Base-by-base conservation (phyloP, 2,888 invertebrate genomes). In the Caenorhabditis plicata region DNA sequence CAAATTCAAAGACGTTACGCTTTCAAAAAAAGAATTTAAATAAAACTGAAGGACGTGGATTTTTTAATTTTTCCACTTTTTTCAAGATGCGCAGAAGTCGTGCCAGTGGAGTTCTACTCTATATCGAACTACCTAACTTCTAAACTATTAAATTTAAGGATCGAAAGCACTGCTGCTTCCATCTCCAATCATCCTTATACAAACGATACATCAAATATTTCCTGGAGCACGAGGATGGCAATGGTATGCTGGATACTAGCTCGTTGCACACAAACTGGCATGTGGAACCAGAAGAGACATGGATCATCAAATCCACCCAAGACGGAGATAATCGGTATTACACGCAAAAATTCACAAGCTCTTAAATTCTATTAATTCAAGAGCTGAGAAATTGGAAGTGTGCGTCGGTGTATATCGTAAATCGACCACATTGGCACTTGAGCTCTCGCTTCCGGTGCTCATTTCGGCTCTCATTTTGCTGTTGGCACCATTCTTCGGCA, bases 401-500 rank as follows among this genome's bases (percentile, higher is more conserved):
- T 76, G 76, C 54, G 50, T 76, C 27, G 66, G 62, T 0, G 73
- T 71, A 27, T 44, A 60, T 5, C 62, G 76, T 7, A 68, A 67
- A 31, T 74, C 74, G 20, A 57, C 69, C 9, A 75, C 77, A 4
- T 53, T 77, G 7, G 64, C 68, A 32, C 70, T 77, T 31, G 75
- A 77, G 41, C 58, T 77, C 35, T 69, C 69, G 29, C 53, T 77
- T 22, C 77, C 77, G 2, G 74, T 77, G 29, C 61, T 71, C 27
- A 69, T 77, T 29, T 74, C 71, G 1, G 77, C 74, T 15, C 44
- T 75, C 0, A 61, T 77, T 27, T 60, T 75, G 13, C 60, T 77
- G 19, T 54, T 74, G 38, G 69, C 75, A 8, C 77, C 75, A 9
- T 71, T 77, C 48, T 74, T 77, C 51, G 77, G 77, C n/a, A 68